These are phyloP conservation scores for Monomorium pharaonis DNA, from an alignment of 1,140 invertebrate species.

Conservation along the genomic window DNA sequence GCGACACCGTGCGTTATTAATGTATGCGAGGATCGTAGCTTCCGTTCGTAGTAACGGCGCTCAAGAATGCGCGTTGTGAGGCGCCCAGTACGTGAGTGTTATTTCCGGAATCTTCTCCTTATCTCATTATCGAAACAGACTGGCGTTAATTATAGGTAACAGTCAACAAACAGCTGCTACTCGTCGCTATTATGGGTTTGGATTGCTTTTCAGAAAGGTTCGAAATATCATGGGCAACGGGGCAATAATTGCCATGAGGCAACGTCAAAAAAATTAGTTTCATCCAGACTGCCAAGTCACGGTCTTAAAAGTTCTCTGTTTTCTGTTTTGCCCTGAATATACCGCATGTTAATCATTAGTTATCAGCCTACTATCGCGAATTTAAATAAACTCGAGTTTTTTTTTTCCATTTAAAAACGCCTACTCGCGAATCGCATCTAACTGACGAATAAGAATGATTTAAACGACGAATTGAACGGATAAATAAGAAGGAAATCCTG, in stretches of 20 bases:
- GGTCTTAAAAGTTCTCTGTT: neutral
- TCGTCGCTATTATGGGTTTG: neutral
- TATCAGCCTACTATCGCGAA: neutral
- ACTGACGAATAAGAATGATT: too few species aligned
- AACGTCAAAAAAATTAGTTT: slow-evolving; percentile 3
- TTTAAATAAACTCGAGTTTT: neutral
- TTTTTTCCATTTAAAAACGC: neutral
- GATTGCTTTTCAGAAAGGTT: neutral
- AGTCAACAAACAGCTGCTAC: neutral
- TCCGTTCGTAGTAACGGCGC: slow-evolving; percentile 73
- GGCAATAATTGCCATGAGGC: neutral
- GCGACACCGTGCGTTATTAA: slow-evolving; percentile 85
- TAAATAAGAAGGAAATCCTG: neutral
- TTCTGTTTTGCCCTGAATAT: neutral
- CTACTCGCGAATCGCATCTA: neutral
- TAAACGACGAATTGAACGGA: neutral
- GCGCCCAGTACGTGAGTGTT: neutral
- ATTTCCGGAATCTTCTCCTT: slow-evolving; percentile 5
- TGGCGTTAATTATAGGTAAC: neutral
- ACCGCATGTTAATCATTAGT: neutral
- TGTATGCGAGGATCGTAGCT: slow-evolving; percentile 83
- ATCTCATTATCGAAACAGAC: neutral
- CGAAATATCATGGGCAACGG: neutral
- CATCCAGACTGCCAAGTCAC: neutral
- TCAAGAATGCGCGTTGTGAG: neutral